Evolutionary conservation across 2,797 vertebrate genomes (phyloP).

Genomic region (Melanotaenia trifasciata): DNA sequence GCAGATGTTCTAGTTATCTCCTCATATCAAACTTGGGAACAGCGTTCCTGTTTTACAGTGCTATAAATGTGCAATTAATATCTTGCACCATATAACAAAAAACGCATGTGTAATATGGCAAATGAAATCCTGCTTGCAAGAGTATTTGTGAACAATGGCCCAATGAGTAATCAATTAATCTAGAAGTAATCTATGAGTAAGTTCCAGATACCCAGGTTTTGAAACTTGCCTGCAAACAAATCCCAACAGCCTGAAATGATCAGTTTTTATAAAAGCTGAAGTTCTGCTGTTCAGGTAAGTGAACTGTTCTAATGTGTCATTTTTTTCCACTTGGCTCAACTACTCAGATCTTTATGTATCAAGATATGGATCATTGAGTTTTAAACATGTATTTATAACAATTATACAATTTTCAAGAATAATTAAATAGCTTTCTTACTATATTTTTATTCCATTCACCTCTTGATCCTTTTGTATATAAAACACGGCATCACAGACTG

Average conservation of each 20-base stretch:
- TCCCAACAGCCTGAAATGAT: not conserved
- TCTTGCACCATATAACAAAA: not conserved
- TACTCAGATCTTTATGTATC: too few species aligned
- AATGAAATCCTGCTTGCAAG: not conserved
- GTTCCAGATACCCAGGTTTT: not conserved
- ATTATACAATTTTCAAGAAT: too few species aligned
- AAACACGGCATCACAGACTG: too few species aligned
- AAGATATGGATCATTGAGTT: too few species aligned
- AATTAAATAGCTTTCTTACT: too few species aligned
- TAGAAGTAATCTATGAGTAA: slow-evolving; percentile 7
- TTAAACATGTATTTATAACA: too few species aligned
- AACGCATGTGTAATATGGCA: not conserved
- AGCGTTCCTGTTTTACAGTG: not conserved
- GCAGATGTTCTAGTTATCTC: not conserved
- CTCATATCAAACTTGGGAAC: not conserved
- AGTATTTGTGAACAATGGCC: not conserved
- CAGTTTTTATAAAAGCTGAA: not conserved
- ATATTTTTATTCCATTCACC: too few species aligned
- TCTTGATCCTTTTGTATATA: too few species aligned
- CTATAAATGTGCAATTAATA: not conserved
- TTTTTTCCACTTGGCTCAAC: too few species aligned
- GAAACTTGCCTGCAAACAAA: not conserved
- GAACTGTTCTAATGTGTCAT: too few species aligned
- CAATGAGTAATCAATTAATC: slow-evolving; percentile 5
- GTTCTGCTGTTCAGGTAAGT: too few species aligned